Evolutionary conservation across 2,113 vertebrate species (phyloP), one percentile per base, ranked within the genome.

Genomic region (Rynchops niger): DNA sequence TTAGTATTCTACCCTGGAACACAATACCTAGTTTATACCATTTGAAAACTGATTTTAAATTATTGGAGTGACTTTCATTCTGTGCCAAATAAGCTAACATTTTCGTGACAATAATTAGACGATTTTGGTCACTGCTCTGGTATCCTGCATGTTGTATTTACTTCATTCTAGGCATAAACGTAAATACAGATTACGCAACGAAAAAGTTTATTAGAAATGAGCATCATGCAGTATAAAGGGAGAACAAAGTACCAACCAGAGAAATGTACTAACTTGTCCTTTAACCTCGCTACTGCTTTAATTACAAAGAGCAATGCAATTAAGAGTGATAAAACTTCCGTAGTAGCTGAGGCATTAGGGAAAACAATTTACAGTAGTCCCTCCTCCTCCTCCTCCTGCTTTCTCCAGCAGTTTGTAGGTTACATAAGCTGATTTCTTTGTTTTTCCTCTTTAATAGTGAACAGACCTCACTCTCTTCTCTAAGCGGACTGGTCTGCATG

Each of bases 381-480:
- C 91, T 90, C 82, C 82, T 85, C 77, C 91, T 90, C 82, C 82
- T 85, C 73, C 70, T 76, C 47, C 88, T 96, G 6, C 92, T 88
- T 55, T 67, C 67, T 82, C 21, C 56, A 78, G 87, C 66, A 90
- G 77, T 92, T 89, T 81, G 69, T 72, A 65, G 34, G 71, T 97
- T 97, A 94, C 92, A 92, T 97, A 97, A 97, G 84, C 94, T n/a
- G 92, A 92, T 94, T 93, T 93, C 73, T 94, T 95, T 95, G 93
- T 92, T 96, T 96, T 95, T 82, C 92, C 76, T 79, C 56, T 94
- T 95, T 87, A 92, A 79, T 71, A 19, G 63, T 73, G 90, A 79
- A 4, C 59, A 47, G 91, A 18, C 52, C 65, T 77, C n/a, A 20
- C 66, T 77, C 65, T 76, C 38, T 70, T 50, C 82, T 74, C 50